Evolutionary conservation across 2,113 vertebrate species (phyloP).

Genomic region (Pomatorhinus ruficollis): DNA sequence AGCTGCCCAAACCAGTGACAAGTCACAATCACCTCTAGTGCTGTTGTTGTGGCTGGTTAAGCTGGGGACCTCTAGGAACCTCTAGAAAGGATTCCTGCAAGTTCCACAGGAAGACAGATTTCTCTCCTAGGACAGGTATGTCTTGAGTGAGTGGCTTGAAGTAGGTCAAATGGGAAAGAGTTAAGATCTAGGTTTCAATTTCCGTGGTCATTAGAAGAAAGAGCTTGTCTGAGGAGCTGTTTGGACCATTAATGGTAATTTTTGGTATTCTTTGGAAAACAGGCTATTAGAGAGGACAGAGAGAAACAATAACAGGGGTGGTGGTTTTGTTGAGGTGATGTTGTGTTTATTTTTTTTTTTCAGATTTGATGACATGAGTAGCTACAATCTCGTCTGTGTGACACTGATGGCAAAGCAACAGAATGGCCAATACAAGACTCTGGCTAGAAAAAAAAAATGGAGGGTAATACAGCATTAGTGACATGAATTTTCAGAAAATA

Average conservation of each 20-base stretch:
- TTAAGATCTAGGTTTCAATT: slow-evolving; percentile 7
- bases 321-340: background rate
- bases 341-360: background rate
- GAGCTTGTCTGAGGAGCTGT: background rate
- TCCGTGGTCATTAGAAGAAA: background rate
- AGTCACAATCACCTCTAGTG: background rate
- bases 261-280: background rate
- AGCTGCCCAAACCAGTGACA: background rate
- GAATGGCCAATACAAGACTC: background rate
- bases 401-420: background rate
- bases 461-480: background rate
- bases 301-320: background rate
- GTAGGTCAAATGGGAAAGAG: background rate
- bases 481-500: background rate
- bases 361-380: background rate
- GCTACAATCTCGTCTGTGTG: background rate
- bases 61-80: background rate
- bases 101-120: background rate
- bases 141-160: background rate
- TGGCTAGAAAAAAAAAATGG: background rate
- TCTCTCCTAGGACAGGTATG: background rate
- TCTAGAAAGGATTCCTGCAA: background rate
- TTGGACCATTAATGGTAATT: background rate
- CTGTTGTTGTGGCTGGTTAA: background rate
- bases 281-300: background rate